phyloP scores from a whole-genome alignment of 2,797 vertebrate species.

The Phataginus tetradactyla region DNA sequence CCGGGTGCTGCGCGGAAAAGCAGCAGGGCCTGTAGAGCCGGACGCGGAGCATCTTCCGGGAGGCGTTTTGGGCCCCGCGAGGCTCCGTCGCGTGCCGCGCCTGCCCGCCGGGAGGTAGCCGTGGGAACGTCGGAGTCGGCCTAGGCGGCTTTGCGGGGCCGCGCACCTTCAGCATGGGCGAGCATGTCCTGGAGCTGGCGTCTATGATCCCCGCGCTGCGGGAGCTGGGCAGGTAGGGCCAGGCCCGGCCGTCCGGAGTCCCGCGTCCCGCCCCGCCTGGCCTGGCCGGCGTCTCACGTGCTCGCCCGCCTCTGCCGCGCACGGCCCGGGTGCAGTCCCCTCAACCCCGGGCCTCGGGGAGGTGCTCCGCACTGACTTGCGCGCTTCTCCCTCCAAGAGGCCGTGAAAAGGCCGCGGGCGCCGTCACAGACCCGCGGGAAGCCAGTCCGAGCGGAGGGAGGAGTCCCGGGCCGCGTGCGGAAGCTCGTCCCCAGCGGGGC shows the following conservation, averaged over 20 bases:
- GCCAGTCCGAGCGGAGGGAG: not conserved
- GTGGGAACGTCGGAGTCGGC: not conserved
- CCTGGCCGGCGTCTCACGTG: not conserved
- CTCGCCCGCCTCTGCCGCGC: not conserved
- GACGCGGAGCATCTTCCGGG: not conserved
- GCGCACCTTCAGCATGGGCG: constrained; percentile 84
- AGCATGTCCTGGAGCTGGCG: constrained; percentile 94
- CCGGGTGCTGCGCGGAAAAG: not conserved
- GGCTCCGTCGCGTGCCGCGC: not conserved
- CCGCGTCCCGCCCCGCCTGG: not conserved
- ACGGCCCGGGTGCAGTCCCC: not conserved
- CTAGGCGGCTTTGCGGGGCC: not conserved
- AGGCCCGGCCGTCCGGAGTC: too few species aligned
- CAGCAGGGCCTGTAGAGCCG: accelerated
- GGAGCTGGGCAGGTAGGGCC: constrained; percentile 93
- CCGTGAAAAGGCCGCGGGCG: accelerated
- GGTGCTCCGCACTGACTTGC: accelerated
- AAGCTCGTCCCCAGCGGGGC: too few species aligned
- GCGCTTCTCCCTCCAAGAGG: not conserved
- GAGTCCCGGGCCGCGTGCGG: not conserved
- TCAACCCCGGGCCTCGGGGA: not conserved
- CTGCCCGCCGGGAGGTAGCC: accelerated
- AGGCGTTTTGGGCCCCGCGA: constrained; percentile 53
- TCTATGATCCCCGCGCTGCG: constrained; percentile 97
- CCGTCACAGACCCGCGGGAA: not conserved